Conservation (phyloP, 2,888 invertebrate species). For the Cantharis lateralis region DNA sequence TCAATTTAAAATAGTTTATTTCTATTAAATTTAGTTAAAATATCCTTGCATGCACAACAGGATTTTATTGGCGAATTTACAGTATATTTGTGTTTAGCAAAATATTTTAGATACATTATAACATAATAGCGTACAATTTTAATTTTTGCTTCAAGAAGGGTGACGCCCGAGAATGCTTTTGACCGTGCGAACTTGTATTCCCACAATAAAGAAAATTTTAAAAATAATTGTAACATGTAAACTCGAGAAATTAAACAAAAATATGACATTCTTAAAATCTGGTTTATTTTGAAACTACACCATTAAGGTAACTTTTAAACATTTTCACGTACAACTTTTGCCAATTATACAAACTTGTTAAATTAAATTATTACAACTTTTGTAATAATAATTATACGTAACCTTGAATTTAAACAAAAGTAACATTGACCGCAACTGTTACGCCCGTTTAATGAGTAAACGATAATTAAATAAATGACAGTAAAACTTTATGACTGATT, state of each 20-base stretch:
- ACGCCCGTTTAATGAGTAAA: conserved; percentile 2
- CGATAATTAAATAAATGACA: conserved; percentile 7
- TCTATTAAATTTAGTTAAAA: neutral
- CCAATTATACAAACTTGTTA: conserved; percentile 7
- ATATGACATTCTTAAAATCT: neutral
- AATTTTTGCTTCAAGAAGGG: neutral
- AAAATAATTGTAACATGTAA: neutral
- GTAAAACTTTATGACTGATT: neutral
- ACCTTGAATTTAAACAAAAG: conserved; percentile 7
- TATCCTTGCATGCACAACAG: neutral
- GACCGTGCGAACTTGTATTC: neutral
- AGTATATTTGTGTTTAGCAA: neutral
- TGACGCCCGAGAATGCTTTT: neutral
- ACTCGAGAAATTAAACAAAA: neutral
- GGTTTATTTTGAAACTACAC: neutral
- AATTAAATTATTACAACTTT: conserved; percentile 5
- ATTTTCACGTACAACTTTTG: conserved; percentile 4
- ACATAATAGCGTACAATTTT: neutral
- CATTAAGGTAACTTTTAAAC: neutral
- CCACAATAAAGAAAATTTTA: neutral
- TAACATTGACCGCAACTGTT: conserved; percentile 8
- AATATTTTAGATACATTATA: neutral
- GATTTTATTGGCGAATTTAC: neutral
- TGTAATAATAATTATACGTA: conserved; percentile 5
- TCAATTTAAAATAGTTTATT: neutral